Evolutionary conservation across 2,113 vertebrate genomes (phyloP).

Genomic region (Gasterosteus nipponicus): DNA sequence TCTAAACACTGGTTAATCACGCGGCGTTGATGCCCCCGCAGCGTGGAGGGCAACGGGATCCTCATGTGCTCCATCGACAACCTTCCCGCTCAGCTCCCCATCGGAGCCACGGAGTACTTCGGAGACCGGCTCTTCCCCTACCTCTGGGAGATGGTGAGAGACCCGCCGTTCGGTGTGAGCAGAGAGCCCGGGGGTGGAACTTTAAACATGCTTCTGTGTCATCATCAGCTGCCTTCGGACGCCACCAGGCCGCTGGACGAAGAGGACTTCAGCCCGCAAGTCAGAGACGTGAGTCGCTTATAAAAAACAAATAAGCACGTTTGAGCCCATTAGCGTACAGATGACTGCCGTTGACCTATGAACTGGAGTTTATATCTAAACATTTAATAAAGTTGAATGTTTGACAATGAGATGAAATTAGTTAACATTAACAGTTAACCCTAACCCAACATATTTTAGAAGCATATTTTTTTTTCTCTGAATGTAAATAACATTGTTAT

Average conservation of each 20-base stretch:
- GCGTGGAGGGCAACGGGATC: slow-evolving; percentile 94
- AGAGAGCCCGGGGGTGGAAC: background rate
- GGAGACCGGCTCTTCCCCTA: slow-evolving; percentile 96
- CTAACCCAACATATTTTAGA: too few species aligned
- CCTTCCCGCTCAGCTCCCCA: slow-evolving; percentile 95
- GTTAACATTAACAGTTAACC: too few species aligned
- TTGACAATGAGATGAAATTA: too few species aligned
- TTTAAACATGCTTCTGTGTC: background rate
- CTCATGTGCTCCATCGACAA: slow-evolving; percentile 99
- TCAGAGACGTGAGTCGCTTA: slow-evolving; percentile 88
- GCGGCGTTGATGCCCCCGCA: slow-evolving; percentile 48
- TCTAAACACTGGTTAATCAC: background rate
- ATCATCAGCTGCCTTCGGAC: slow-evolving; percentile 89
- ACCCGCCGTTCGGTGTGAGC: background rate
- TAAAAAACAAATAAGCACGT: too few species aligned
- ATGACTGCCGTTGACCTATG: too few species aligned
- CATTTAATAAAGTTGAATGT: too few species aligned
- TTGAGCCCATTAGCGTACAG: too few species aligned
- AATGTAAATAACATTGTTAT: too few species aligned
- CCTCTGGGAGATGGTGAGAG: slow-evolving; percentile 97
- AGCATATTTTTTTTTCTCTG: too few species aligned
- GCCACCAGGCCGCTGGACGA: slow-evolving; percentile 87
- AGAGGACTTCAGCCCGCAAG: slow-evolving; percentile 90
- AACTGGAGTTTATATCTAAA: too few species aligned
- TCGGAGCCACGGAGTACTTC: slow-evolving; percentile 96